Evolutionary conservation across 2,113 vertebrate genomes (phyloP), one percentile per base, ranked within the genome.

Genomic region (Hipposideros armiger): DNA sequence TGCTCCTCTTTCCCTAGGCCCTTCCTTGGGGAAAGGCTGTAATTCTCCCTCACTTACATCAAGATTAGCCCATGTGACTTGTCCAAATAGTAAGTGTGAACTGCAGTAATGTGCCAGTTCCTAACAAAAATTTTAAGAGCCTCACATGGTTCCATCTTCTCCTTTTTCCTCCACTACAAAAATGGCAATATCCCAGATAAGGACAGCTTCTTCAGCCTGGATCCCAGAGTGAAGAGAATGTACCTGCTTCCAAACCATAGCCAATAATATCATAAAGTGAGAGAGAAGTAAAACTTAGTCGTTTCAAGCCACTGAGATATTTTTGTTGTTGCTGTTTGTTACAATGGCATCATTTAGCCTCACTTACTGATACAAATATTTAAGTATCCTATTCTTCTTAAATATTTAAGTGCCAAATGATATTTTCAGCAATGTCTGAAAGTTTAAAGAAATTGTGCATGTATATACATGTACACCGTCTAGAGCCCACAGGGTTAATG

Each of bases 401-500:
- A 78, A 58, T 88, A 94, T 90, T n/a, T 60, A 87, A 91, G n/a
- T 40, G 26, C 42, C 7, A 91, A 86, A 67, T 87, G 70, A 60
- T 7, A 87, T 64, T 94, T 96, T 78, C 22, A 87, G 47, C 40
- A 56, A 82, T 77, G 42, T 72, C 62, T 67, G 28, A 73, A 19
- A 86, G 8, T 58, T 92, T 36, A 42, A 95, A 91, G n/a, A 83
- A 90, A 73, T 30, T 67, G 14, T 92, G 36, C 64, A 30, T 62
- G 16, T 66, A 82, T 66, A 76, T 22, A 56, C 13, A 42, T 22
- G 66, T 17, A 45, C 11, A 83, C 50, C 56, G 40, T 88, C 73
- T 82, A 77, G 54, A 96, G 96, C 58, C 17, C 32, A 86, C 4
- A 81, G 45, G 28, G n/a, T 81, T 92, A 95, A 82, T 83, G 32